Percentiles rank a stretch among this genome's conserved stretches.
Conservation (phyloP, 2,797 vertebrate species). For the Benthosema pterotum region DNA sequence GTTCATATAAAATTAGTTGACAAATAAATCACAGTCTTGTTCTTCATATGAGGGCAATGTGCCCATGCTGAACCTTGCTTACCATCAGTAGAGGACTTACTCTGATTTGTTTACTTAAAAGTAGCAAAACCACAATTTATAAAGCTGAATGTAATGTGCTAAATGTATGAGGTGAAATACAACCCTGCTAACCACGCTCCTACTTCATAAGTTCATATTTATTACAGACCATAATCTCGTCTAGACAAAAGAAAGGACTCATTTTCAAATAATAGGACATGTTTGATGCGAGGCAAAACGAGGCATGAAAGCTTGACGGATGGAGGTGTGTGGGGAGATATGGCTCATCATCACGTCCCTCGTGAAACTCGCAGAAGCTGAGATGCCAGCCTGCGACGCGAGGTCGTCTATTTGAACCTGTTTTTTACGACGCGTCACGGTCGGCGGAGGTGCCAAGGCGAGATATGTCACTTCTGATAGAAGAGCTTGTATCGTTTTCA, state of each 20-base stretch:
- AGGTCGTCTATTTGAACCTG: slow-evolving; percentile 37
- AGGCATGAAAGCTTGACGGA: slow-evolving; percentile 52
- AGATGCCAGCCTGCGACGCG: slow-evolving; percentile 3
- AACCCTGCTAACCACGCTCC: neutral
- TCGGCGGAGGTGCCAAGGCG: slow-evolving; percentile 14
- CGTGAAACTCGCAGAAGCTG: slow-evolving; percentile 32
- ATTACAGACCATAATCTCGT: slow-evolving; percentile 4
- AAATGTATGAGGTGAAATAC: too few relatives aligned
- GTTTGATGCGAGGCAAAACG: slow-evolving; percentile 33
- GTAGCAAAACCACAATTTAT: too few relatives aligned
- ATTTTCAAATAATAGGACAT: slow-evolving; percentile 7
- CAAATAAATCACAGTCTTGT: too few relatives aligned
- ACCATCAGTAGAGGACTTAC: too few relatives aligned
- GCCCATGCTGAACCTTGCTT: too few relatives aligned
- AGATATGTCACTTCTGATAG: slow-evolving; percentile 35
- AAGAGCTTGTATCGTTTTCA: neutral
- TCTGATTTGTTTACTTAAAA: too few relatives aligned
- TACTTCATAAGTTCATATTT: slow-evolving; percentile 1
- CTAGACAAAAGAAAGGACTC: slow-evolving; percentile 32
- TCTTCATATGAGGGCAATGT: too few relatives aligned
- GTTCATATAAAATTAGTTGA: too few relatives aligned
- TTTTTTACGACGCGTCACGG: slow-evolving; percentile 25
- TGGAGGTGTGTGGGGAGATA: slow-evolving; percentile 23
- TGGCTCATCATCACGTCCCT: slow-evolving; percentile 47
- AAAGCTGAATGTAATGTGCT: too few relatives aligned